Evolutionary conservation across 2,113 vertebrate species (phyloP).

Genomic region (Athene noctua): DNA sequence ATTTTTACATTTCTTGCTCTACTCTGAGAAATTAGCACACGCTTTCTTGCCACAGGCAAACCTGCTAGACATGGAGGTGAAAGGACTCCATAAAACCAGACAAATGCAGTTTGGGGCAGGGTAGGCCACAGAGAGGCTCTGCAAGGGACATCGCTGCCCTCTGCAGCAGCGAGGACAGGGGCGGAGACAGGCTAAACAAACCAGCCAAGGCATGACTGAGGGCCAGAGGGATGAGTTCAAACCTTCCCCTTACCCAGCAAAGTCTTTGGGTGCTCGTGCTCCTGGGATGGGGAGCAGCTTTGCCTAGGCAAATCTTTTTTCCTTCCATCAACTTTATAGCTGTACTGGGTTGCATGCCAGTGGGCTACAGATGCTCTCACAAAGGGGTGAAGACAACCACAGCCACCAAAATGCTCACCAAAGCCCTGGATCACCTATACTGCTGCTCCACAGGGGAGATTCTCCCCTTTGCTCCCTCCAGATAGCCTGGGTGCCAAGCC

Average conservation of each 20-base stretch:
- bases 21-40: neutral
- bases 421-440: neutral
- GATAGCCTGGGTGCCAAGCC: neutral
- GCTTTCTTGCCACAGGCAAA: neutral
- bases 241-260: neutral
- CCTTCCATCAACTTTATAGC: neutral
- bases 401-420: neutral
- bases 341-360: neutral
- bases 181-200: neutral
- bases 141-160: neutral
- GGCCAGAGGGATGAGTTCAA: neutral
- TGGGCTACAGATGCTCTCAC: neutral
- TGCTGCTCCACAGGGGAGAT: neutral
- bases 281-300: neutral
- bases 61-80: fast-evolving
- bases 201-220: neutral
- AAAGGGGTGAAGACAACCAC: neutral
- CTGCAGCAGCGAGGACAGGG: neutral
- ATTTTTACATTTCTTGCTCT: neutral
- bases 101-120: neutral
- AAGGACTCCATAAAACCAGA: neutral
- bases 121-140: neutral
- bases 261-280: neutral
- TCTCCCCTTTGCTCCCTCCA: neutral
- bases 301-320: neutral